These are phyloP conservation scores for Kryphioiulus occultus DNA, from an alignment of 2,888 invertebrate species.

Conservation along the genomic window DNA sequence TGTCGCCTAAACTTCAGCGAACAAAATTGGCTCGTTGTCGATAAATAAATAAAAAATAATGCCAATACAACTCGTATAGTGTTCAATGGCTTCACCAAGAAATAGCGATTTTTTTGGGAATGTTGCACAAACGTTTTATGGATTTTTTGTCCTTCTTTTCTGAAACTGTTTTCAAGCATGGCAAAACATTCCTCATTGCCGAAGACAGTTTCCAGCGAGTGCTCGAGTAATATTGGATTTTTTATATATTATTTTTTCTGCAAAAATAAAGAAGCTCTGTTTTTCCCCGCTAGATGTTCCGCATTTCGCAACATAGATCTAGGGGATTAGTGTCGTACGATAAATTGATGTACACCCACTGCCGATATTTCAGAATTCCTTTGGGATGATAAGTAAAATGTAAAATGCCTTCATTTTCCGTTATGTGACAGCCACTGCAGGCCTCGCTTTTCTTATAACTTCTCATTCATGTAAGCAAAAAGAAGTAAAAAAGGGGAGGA, in stretches of 20 bases:
- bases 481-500: neutral
- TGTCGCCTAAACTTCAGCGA: neutral
- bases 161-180: slow-evolving; percentile 28
- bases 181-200: slow-evolving; percentile 7
- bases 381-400: slow-evolving; percentile 25
- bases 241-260: neutral
- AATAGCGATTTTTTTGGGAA: neutral
- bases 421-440: neutral
- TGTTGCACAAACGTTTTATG: neutral
- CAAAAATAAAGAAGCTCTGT: neutral
- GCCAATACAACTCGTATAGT: neutral
- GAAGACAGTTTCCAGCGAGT: neutral
- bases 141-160: slow-evolving; percentile 5
- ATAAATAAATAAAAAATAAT: slow-evolving; percentile 30
- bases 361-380: slow-evolving; percentile 19
- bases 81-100: neutral
- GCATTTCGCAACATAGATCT: slow-evolving; percentile 11
- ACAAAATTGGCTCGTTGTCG: neutral
- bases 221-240: neutral
- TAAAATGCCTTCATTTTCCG: slow-evolving; percentile 25
- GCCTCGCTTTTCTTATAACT: neutral
- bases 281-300: neutral
- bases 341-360: slow-evolving; percentile 31
- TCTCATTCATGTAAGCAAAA: neutral
- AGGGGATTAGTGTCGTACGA: neutral